Percentiles rank a stretch among this genome's conserved stretches.
Evolutionary conservation across 2,113 vertebrate species (phyloP).

Genomic region (Microcebus ravelobensis): DNA sequence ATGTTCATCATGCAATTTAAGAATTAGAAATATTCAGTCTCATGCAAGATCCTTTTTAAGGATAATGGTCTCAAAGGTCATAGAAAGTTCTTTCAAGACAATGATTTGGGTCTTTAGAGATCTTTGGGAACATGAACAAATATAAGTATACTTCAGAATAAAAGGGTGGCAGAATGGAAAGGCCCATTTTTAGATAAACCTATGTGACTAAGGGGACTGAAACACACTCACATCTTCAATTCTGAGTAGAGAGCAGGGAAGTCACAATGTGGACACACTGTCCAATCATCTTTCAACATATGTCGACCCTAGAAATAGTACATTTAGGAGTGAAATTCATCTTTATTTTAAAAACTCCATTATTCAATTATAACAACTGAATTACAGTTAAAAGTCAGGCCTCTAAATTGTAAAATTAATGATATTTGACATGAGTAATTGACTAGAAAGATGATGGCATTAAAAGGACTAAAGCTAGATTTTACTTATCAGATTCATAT

Average conservation of each 20-base stretch:
- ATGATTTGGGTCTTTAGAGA: neutral
- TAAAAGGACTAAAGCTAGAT: neutral
- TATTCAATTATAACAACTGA: neutral
- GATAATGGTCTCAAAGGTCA: neutral
- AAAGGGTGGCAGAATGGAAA: neutral
- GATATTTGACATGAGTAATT: neutral
- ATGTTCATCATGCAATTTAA: neutral
- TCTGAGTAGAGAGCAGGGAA: slow-evolving; percentile 95
- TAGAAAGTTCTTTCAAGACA: neutral
- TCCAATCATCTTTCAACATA: slow-evolving; percentile 96
- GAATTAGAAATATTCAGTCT: neutral
- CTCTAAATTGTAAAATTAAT: neutral
- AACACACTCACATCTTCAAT: slow-evolving; percentile 90
- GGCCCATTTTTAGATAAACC: neutral
- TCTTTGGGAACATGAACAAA: neutral
- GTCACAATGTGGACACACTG: slow-evolving; percentile 93
- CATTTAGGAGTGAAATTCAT: neutral
- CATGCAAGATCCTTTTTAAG: neutral
- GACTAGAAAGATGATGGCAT: neutral
- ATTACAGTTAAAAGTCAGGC: neutral
- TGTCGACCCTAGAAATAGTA: slow-evolving; percentile 90
- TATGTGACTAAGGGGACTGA: neutral
- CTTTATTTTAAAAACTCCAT: neutral
- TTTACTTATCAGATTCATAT: neutral
- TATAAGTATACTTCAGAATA: neutral